Conservation (phyloP, 2,113 vertebrate species). For the Crotophaga sulcirostris region DNA sequence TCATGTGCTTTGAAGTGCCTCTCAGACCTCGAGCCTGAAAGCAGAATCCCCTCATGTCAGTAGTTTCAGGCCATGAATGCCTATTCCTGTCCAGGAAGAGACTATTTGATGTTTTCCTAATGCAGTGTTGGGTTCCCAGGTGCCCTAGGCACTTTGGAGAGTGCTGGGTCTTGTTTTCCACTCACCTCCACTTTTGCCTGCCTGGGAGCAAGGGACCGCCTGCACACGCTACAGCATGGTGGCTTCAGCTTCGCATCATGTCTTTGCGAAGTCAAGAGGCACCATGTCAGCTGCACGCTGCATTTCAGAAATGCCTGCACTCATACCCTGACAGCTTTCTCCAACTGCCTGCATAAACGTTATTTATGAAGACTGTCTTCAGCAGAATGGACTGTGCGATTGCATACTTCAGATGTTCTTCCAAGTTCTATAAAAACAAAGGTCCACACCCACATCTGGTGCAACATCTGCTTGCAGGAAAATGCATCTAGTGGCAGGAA, state of each 20-base stretch:
- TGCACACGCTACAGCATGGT: rapidly evolving
- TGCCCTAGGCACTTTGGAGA: neutral
- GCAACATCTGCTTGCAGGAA: neutral
- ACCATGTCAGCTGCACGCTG: rapidly evolving
- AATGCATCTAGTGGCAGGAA: neutral
- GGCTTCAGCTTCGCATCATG: rapidly evolving
- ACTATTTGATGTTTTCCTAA: neutral
- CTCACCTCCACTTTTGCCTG: neutral
- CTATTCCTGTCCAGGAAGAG: neutral
- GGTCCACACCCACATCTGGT: neutral
- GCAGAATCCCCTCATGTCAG: neutral
- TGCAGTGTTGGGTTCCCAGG: neutral
- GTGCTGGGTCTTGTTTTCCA: neutral
- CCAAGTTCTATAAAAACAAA: neutral
- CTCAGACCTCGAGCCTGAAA: neutral
- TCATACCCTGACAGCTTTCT: neutral
- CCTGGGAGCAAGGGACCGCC: neutral
- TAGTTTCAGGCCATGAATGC: neutral
- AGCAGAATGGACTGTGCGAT: neutral
- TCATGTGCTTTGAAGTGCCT: rapidly evolving
- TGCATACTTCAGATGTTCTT: neutral
- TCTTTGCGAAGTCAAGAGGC: neutral
- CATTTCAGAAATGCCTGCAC: neutral
- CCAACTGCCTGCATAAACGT: neutral
- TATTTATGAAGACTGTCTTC: neutral